These are phyloP conservation scores for Dolichotis patagonum DNA, from an alignment of 2,113 vertebrate genomes.

Conservation along the genomic window DNA sequence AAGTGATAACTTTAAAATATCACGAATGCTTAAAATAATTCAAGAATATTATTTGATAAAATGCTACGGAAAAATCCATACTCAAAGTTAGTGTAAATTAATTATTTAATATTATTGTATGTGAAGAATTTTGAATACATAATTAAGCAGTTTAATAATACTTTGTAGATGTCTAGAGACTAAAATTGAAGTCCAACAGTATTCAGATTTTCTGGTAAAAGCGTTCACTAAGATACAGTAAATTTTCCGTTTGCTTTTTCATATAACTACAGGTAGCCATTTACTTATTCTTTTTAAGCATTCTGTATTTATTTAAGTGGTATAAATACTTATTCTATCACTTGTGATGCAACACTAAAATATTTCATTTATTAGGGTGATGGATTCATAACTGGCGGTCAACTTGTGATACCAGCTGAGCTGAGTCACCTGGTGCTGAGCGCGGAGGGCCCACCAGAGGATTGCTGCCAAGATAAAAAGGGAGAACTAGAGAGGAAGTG, in stretches of 20 bases:
- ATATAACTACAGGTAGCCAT: background rate
- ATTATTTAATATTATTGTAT: background rate
- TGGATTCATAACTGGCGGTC: too few species aligned
- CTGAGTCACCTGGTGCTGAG: too few species aligned
- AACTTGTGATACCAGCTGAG: too few species aligned
- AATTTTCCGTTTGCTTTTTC: background rate
- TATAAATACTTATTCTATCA: background rate
- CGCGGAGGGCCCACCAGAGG: too few species aligned
- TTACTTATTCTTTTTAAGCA: background rate
- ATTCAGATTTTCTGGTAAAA: conserved; percentile 16
- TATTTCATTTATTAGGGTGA: background rate
- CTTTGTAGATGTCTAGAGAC: background rate
- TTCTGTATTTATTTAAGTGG: background rate
- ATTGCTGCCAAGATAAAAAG: too few species aligned
- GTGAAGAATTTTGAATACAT: background rate
- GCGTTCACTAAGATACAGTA: background rate
- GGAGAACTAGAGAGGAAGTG: too few species aligned
- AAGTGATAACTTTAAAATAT: background rate
- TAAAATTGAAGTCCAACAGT: background rate
- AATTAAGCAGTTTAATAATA: background rate
- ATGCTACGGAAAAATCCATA: background rate
- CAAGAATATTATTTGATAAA: background rate
- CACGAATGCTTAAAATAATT: background rate
- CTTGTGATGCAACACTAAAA: background rate
- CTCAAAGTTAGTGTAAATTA: background rate